Evolutionary conservation across 1,140 invertebrate genomes (phyloP).

Genomic region (Harlomillsia oculata): DNA sequence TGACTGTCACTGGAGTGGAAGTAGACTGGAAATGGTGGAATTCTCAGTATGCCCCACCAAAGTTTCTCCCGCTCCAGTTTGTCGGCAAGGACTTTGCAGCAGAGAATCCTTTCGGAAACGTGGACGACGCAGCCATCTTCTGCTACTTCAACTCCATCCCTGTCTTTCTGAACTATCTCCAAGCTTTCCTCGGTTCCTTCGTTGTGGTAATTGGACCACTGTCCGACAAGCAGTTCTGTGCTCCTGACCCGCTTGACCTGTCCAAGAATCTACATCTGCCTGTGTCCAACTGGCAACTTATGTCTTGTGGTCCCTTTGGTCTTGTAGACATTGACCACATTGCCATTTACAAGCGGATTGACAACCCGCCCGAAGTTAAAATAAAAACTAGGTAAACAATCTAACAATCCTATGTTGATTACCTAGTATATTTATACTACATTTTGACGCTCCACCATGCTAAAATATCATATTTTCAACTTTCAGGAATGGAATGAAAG

Average conservation of each 20-base stretch:
- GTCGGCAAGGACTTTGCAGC: slow-evolving; percentile 30
- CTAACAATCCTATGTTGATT: too few species aligned
- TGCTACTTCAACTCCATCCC: slow-evolving; percentile 63
- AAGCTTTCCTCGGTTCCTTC: slow-evolving; percentile 49
- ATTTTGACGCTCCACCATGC: too few species aligned
- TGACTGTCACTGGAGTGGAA: slow-evolving; percentile 44
- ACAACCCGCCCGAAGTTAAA: too few species aligned
- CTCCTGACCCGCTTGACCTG: slow-evolving; percentile 22
- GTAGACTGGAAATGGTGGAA: slow-evolving; percentile 53
- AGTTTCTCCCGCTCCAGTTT: slow-evolving; percentile 46
- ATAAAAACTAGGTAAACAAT: too few species aligned
- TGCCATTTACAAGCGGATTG: slow-evolving; percentile 26
- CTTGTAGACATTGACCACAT: slow-evolving; percentile 20
- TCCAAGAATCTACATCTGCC: slow-evolving; percentile 18
- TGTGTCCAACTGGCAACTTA: slow-evolving; percentile 17
- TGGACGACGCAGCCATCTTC: slow-evolving; percentile 45
- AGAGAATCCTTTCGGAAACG: slow-evolving; percentile 21
- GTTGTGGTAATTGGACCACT: slow-evolving; percentile 59
- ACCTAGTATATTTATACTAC: too few species aligned
- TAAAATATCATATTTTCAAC: too few species aligned
- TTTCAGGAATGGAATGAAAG: too few species aligned
- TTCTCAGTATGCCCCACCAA: slow-evolving; percentile 48
- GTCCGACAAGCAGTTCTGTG: slow-evolving; percentile 17
- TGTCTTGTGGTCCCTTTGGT: slow-evolving; percentile 23
- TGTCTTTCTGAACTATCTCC: slow-evolving; percentile 57